Base-by-base conservation (phyloP, 2,797 vertebrate genomes). In the Linurgus olivaceus region DNA sequence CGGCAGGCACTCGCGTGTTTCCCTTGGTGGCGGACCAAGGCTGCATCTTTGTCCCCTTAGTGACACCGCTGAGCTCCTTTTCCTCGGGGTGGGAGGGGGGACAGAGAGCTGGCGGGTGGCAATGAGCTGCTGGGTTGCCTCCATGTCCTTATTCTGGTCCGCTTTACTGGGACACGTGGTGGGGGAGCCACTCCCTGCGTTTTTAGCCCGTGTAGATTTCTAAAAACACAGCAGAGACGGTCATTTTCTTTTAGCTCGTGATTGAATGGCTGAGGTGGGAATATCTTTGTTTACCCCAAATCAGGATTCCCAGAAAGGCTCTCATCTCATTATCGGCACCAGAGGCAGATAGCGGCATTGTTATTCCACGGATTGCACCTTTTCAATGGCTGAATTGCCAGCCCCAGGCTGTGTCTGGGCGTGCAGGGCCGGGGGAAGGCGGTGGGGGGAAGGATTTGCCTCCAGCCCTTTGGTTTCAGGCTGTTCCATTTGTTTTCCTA, bases 361-460 rank as follows among this genome's bases (percentile, higher is more conserved):
- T 76, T 70, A 23, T 42, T 55, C 58, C 28, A 5, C 1, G 80
- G 70, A 25, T 63, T 66, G 93, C 86, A 76, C 86, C 76, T 90
- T 66, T 45, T 25, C 76, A 47, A 3, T 4, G 70, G 50, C 73
- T 81, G 79, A 26, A 65, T 8, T 6, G 58, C 57, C 88, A 47
- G 90, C 94, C 85, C 31, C 0, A 17, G 93, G 91, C 94, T 47
- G 75, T 37, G 78, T 71, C 87, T 86, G 89, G 67, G 18, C 16
- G 55, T 2, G 88, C 33, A 37, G 70, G 24, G 65, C 29, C 6
- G 2, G 45, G 23, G n/a, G n/a, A 13, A 42, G 8, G 23, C 8
- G 19, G 6, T 18, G 2, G 17, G 10, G 14, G 14, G 4, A 2
- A 45, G n/a, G 77, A 38, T 82, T 73, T 71, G 72, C 47, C 72